These are phyloP conservation scores for Calidris pygmaea DNA, from an alignment of 2,113 vertebrate genomes.

Conservation along the genomic window DNA sequence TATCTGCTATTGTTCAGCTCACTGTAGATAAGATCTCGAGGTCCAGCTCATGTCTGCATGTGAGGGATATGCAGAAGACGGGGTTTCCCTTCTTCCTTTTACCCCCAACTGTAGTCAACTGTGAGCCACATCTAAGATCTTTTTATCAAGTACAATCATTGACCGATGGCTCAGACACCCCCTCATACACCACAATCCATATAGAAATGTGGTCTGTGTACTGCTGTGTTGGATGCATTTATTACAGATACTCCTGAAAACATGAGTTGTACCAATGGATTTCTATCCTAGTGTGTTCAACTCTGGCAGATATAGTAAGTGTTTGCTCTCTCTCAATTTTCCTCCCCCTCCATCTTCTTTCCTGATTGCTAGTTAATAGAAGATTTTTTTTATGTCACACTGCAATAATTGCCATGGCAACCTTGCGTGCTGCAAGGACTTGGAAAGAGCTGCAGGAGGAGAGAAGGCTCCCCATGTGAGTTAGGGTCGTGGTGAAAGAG, in stretches of 20 bases:
- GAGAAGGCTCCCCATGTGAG: neutral
- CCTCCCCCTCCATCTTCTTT: constrained; percentile 2
- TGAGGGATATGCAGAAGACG: neutral
- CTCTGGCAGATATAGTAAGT: neutral
- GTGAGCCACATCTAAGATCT: neutral
- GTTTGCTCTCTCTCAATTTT: neutral
- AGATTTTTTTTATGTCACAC: neutral
- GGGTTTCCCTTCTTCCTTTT: neutral
- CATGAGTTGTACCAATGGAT: neutral
- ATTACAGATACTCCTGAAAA: neutral
- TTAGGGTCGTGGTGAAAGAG: neutral
- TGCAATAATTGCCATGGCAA: constrained; percentile 58
- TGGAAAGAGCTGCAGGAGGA: neutral
- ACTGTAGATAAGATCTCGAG: neutral
- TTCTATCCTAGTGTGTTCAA: neutral
- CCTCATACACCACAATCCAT: neutral
- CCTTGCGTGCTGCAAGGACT: constrained; percentile 1
- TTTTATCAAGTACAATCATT: neutral
- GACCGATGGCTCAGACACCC: neutral
- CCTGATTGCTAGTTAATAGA: constrained; percentile 27
- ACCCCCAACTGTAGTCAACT: neutral
- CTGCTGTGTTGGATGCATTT: neutral
- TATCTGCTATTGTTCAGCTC: neutral
- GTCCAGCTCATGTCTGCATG: neutral
- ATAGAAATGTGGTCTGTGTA: neutral